Percentiles rank a stretch among this genome's conserved stretches.
Conservation (phyloP, 2,797 vertebrate species). For the Onychomys leucogaster region DNA sequence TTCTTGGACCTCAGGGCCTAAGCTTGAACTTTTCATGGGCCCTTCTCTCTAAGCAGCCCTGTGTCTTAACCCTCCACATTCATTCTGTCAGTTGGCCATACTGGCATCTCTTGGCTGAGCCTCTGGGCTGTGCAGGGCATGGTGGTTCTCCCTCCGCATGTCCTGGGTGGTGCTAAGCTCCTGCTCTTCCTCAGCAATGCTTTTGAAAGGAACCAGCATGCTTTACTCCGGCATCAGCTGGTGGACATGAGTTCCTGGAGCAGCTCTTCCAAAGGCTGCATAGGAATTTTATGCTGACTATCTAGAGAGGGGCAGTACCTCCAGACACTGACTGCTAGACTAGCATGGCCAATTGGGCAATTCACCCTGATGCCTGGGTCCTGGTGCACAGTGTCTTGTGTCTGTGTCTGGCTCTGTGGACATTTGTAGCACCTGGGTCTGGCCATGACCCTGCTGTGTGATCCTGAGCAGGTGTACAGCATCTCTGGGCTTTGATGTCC, state of each 20-base stretch:
- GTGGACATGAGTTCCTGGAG: background rate
- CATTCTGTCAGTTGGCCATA: background rate
- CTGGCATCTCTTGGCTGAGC: background rate
- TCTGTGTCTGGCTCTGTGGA: background rate
- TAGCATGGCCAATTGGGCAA: background rate
- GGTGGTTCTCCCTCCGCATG: background rate
- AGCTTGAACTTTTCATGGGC: background rate
- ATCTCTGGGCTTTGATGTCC: background rate
- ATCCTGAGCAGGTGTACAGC: background rate
- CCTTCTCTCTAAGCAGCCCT: background rate
- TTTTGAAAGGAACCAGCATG: background rate
- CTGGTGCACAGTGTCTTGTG: too few relatives aligned
- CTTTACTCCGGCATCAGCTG: background rate
- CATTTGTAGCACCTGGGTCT: background rate
- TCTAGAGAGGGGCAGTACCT: background rate
- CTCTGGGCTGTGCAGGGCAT: background rate
- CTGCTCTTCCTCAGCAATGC: background rate
- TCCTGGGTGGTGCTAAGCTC: background rate
- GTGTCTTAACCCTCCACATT: background rate
- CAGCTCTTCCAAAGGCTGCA: background rate
- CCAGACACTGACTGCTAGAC: background rate
- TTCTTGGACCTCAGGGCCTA: background rate
- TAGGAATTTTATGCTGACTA: background rate
- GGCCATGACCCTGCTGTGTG: background rate
- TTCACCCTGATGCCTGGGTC: background rate